These are phyloP conservation scores for Engystomops pustulosus DNA, from an alignment of 2,113 vertebrate genomes.

Conservation along the genomic window DNA sequence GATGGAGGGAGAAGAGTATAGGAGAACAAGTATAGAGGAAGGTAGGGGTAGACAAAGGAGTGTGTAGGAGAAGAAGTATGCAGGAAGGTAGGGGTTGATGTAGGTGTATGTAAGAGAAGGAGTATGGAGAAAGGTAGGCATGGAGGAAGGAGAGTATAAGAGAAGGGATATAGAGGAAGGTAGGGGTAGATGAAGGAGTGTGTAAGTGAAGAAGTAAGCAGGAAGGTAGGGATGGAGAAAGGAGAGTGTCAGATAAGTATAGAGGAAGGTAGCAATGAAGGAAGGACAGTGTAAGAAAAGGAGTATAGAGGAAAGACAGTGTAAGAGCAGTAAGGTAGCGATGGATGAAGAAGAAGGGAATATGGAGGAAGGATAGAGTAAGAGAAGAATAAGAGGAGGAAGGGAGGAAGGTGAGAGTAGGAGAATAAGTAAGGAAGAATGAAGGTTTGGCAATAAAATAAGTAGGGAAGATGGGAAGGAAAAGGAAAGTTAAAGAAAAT, in stretches of 20 bases:
- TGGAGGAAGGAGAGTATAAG: not conserved
- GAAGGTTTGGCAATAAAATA: too few relatives aligned
- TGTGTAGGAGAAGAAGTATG: too few relatives aligned
- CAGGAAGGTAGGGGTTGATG: too few relatives aligned
- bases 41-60: too few relatives aligned
- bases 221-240: not conserved
- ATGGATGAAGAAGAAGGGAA: not conserved
- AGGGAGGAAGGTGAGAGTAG: not conserved
- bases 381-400: too few relatives aligned
- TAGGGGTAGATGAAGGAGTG: not conserved
- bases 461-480: not conserved
- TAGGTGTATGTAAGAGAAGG: too few relatives aligned
- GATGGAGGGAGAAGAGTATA: too few relatives aligned
- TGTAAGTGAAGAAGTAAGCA: too few relatives aligned
- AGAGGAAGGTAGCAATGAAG: too few relatives aligned
- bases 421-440: not conserved
- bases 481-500: not conserved
- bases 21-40: too few relatives aligned
- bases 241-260: not conserved
- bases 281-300: not conserved
- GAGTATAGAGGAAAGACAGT: not conserved
- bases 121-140: too few relatives aligned
- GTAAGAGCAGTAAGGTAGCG: not conserved
- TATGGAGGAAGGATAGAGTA: not conserved
- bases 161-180: not conserved